Evolutionary conservation across 2,888 invertebrate species (phyloP), one percentile per base, ranked within the genome.

Genomic region (Heliconius aoede): DNA sequence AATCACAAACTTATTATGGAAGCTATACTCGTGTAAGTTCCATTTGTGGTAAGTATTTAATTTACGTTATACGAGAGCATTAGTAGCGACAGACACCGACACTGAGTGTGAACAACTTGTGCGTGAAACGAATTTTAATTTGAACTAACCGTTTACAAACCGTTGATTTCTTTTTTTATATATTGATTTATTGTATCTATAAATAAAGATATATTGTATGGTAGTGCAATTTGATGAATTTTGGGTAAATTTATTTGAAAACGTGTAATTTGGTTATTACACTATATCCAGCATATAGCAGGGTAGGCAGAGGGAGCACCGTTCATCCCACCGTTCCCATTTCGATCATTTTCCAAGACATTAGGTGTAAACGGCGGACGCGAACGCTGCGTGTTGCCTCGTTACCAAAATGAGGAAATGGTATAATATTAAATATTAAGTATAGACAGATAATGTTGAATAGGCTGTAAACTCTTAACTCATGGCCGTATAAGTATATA

Each of bases 71-170:
- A 28, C 24, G n/a, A 55, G 55, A 13, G n/a, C 51, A 69, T 69
- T 46, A 30, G 68, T 51, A 55, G 68, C n/a, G 30, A 51, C 30
- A 32, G 55, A n/a, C 69, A 69, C 69, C 90, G 92, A 89, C 93
- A 92, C 91, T 92, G 91, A 86, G 84, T 32, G 69, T 69, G 69
- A 69, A 69, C 69, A 69, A 28, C 69, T 55, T 24, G 30, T 85
- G 86, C 90, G 90, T 89, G 91, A 81, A 86, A 82, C 85, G 89
- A 89, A 90, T 93, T 85, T 80, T 76, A 88, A 89, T 87, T 85
- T 83, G 81, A 84, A 82, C 81, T 80, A 81, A 82, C 79, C 72
- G 61, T 64, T 74, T 77, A 62, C 71, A 74, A 51, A 68, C 68
- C 32, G 61, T 60, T 68, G 55, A 76, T 51, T 76, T 64, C 71